Evolutionary conservation across 2,113 vertebrate genomes (phyloP).

Genomic region (Nansenia antarctica): DNA sequence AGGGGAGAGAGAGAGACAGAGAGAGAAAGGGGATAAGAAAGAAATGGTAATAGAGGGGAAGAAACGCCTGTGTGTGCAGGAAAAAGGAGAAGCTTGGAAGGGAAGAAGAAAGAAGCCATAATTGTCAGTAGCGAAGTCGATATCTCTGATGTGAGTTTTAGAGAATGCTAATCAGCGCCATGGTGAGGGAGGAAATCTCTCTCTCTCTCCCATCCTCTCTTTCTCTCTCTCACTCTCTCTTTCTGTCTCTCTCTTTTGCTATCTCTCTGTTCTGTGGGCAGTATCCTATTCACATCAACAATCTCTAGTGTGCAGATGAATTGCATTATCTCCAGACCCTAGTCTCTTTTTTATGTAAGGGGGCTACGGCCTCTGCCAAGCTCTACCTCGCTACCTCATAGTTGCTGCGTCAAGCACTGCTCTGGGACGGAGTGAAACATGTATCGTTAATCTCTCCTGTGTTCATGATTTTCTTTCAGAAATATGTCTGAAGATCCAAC

Average conservation of each 20-base stretch:
- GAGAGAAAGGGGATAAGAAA: conserved; percentile 15
- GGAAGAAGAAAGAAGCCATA: conserved; percentile 8
- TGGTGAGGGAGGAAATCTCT: not conserved
- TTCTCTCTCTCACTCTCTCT: not conserved
- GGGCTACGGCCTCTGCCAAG: too few species aligned
- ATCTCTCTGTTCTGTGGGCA: not conserved
- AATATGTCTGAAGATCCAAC: too few species aligned
- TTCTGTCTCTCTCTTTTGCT: too few species aligned
- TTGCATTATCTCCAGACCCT: not conserved
- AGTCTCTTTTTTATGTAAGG: not conserved
- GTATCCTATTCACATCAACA: not conserved
- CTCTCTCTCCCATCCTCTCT: not conserved
- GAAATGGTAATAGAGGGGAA: not conserved
- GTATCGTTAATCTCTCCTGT: too few species aligned
- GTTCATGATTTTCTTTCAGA: too few species aligned
- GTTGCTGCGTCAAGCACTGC: too few species aligned
- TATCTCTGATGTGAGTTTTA: conserved; percentile 16
- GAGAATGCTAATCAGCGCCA: conserved; percentile 24
- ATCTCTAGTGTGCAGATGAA: not conserved
- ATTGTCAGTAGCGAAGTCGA: conserved; percentile 44
- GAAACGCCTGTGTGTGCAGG: not conserved
- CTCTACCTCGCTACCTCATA: too few species aligned
- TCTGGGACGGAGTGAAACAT: too few species aligned
- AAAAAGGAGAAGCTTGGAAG: not conserved
- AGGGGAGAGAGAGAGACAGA: conserved; percentile 13